Percentiles rank a stretch among this genome's conserved stretches.
Evolutionary conservation across 2,888 invertebrate genomes (phyloP).

Genomic region (Ennomos fuscantarius): DNA sequence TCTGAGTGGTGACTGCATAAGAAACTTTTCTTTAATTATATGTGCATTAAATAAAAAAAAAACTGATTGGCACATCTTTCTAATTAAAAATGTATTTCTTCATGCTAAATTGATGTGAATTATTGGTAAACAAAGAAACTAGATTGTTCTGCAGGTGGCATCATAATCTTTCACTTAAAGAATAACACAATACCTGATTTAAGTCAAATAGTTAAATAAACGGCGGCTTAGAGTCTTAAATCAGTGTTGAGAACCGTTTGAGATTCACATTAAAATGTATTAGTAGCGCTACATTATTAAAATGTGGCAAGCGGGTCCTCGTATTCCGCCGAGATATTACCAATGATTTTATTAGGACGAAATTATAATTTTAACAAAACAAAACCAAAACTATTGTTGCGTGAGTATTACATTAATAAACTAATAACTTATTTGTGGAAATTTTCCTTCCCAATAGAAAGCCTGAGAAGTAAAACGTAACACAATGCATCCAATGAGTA

Average conservation of each 20-base stretch:
- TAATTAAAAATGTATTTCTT: too few relatives aligned
- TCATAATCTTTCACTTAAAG: constrained; percentile 14
- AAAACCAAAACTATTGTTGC: constrained; percentile 18
- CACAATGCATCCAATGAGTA: too few relatives aligned
- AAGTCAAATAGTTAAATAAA: constrained; percentile 14
- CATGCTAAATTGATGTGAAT: too few relatives aligned
- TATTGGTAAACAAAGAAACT: not conserved
- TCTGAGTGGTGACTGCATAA: too few relatives aligned
- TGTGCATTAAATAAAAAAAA: too few relatives aligned
- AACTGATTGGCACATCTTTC: too few relatives aligned
- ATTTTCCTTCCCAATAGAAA: too few relatives aligned
- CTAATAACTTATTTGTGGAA: too few relatives aligned
- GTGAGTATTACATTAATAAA: constrained; percentile 11
- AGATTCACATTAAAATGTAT: constrained; percentile 35
- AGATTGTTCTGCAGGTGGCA: constrained; percentile 1
- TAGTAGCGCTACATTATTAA: constrained; percentile 34
- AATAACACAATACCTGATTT: constrained; percentile 13
- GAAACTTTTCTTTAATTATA: too few relatives aligned
- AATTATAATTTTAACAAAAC: constrained; percentile 22
- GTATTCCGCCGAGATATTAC: constrained; percentile 24
- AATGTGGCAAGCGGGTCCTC: constrained; percentile 28
- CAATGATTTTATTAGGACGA: constrained; percentile 23
- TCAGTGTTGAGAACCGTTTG: constrained; percentile 25
- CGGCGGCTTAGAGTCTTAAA: constrained; percentile 20
- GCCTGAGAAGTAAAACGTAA: too few relatives aligned